Evolutionary conservation across 1,140 invertebrate genomes (phyloP), one percentile per base, ranked within the genome.

Genomic region (Spodoptera frugiperda): DNA sequence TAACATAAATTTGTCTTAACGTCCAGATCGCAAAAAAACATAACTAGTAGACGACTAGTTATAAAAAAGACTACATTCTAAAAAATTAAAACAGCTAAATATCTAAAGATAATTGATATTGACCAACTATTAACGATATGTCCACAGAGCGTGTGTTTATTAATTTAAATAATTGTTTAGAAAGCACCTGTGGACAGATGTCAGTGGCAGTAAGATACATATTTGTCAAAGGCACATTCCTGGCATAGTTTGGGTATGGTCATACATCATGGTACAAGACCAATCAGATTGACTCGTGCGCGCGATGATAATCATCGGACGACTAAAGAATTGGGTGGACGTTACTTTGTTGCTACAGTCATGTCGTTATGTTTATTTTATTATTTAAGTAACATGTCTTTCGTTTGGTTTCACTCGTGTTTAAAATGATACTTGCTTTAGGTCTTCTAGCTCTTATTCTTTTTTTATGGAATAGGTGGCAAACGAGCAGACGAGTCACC

Each of bases 161-260:
- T 71, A 77, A 77, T 63, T 63, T 79, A 82, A 85, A 84, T 87
- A 84, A 84, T 86, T 84, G 78, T 79, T 80, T 78, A 55, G 67
- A 77, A 75, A 78, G 73, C 72, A 51, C 25, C 19, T 30, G 54
- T 15, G 19, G 86, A 85, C 86, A 86, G 76, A 80, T 82, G 86
- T 86, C 86, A 82, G 53, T 33, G 48, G 51, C 57, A 49, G 71
- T 30, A 49, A 54, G 78, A 84, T 86, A 82, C 78, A 71, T 87
- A 87, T 84, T 84, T 86, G 84, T 86, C 84, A 84, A 79, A 78
- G 68, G 48, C 70, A 44, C 76, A 78, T 79, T 74, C 77, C 54
- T 51, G 1, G 65, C 77, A 78, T 83, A 59, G 57, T 71, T 81
- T 67, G 33, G 9, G 48, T n/a, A 46, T 25, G 11, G 12, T 46